phyloP scores from a whole-genome alignment of 2,113 vertebrate species.

The Pandion haliaetus region DNA sequence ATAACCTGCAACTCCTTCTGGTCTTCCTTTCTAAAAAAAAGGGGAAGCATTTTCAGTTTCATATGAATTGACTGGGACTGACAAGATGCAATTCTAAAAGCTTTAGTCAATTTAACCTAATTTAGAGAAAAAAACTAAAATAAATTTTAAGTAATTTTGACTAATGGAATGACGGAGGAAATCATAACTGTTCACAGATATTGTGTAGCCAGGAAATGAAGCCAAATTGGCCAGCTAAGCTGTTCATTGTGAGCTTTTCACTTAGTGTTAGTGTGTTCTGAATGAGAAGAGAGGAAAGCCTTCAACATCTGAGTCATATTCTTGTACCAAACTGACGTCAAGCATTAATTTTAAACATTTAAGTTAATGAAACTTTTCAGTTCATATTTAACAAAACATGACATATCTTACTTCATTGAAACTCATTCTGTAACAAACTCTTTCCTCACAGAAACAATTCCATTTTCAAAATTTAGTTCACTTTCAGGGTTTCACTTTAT shows the following conservation, averaged over 20 bases:
- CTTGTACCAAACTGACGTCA: slow-evolving; percentile 69
- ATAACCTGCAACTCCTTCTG: neutral
- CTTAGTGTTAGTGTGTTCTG: slow-evolving; percentile 61
- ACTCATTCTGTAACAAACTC: neutral
- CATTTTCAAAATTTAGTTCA: neutral
- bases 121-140: neutral
- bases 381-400: neutral
- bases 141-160: neutral
- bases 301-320: slow-evolving; percentile 66
- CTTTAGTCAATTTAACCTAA: slow-evolving; percentile 11
- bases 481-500: neutral
- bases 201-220: slow-evolving; percentile 33
- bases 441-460: neutral
- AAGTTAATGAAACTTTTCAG: neutral
- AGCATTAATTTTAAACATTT: slow-evolving; percentile 43
- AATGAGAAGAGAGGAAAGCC: slow-evolving; percentile 24
- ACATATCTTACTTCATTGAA: neutral
- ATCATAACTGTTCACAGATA: slow-evolving; percentile 42
- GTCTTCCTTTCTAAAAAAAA: neutral
- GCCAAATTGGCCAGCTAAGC: slow-evolving; percentile 40
- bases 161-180: slow-evolving; percentile 43
- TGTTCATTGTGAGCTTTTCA: slow-evolving; percentile 23
- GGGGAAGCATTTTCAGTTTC: neutral
- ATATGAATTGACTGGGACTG: neutral
- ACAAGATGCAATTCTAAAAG: neutral